phyloP scores from a whole-genome alignment of 2,113 vertebrate species.

The Castor canadensis region DNA sequence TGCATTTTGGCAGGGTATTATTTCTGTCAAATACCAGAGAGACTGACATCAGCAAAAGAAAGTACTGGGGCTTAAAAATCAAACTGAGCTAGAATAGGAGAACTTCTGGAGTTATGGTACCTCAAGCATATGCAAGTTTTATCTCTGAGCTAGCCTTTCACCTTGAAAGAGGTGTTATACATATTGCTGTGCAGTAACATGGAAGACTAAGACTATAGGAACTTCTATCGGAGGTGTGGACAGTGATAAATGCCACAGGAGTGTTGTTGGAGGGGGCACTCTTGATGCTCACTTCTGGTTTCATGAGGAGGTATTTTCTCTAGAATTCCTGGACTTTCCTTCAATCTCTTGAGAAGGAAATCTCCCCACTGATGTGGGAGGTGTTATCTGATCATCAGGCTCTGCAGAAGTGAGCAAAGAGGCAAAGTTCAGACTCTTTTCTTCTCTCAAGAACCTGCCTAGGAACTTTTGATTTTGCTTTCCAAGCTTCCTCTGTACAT shows the following conservation, averaged over 20 bases:
- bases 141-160: not conserved
- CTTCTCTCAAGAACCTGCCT: not conserved
- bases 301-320: not conserved
- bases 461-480: not conserved
- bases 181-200: not conserved
- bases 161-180: not conserved
- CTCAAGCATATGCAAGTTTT: not conserved
- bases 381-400: not conserved
- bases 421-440: not conserved
- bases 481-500: not conserved
- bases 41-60: not conserved
- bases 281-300: not conserved
- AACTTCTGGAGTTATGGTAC: not conserved
- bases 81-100: not conserved
- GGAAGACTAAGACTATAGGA: not conserved
- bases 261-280: not conserved
- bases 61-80: not conserved
- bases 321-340: not conserved
- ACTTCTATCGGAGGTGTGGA: not conserved
- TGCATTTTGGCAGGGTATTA: not conserved
- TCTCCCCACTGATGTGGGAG: not conserved
- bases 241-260: not conserved
- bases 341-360: not conserved
- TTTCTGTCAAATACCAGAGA: not conserved
- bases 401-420: not conserved